Evolutionary conservation across 2,113 vertebrate genomes (phyloP).

Genomic region (Podarcis raffonei): DNA sequence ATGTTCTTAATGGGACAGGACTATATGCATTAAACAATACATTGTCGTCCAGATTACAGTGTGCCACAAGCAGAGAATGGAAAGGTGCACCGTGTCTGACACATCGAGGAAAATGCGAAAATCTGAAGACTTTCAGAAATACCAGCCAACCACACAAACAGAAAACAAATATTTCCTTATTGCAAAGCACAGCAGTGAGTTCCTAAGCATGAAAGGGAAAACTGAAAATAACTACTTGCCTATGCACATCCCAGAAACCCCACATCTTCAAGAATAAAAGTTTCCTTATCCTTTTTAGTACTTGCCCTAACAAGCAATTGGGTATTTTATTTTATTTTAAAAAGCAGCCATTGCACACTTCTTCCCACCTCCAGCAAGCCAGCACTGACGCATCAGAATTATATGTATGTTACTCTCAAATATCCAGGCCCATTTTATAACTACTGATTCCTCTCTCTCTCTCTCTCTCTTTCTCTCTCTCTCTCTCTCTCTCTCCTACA

Average conservation of each 20-base stretch:
- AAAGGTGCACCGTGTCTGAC: not conserved
- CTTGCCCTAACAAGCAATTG: not conserved
- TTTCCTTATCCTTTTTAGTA: not conserved
- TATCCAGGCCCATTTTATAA: conserved; percentile 55
- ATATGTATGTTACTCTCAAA: conserved; percentile 21
- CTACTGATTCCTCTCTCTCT: not conserved
- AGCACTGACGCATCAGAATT: not conserved
- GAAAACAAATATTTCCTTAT: not conserved
- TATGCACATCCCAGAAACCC: not conserved
- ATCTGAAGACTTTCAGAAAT: not conserved
- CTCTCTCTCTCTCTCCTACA: not conserved
- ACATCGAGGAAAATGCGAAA: not conserved
- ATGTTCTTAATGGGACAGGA: not conserved
- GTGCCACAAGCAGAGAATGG: not conserved
- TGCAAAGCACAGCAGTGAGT: not conserved
- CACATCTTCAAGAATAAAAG: not conserved
- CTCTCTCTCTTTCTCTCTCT: too few species aligned
- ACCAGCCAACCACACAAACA: not conserved
- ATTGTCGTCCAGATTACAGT: not conserved
- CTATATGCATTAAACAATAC: not conserved
- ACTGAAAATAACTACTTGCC: not conserved
- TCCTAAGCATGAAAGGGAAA: not conserved
- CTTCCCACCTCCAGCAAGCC: not conserved
- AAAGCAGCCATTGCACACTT: not conserved
- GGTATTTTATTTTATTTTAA: not conserved